Evolutionary conservation across 2,797 vertebrate genomes (phyloP).

Genomic region (Lepidocolaptes lacrymiger): DNA sequence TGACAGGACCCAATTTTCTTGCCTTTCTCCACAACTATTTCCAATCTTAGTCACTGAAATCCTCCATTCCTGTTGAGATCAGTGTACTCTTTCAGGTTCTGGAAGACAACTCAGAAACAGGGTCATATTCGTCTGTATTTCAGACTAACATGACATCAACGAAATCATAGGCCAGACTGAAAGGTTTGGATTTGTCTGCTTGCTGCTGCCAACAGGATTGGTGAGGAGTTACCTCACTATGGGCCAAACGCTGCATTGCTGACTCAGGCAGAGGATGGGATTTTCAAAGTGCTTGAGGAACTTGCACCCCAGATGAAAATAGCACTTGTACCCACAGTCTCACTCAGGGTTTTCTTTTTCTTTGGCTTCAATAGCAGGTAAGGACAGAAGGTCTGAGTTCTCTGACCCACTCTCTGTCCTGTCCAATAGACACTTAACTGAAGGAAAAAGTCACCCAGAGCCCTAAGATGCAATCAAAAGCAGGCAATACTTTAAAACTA

Average conservation of each 20-base stretch:
- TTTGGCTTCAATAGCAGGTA: neutral
- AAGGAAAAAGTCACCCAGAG: neutral
- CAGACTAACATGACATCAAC: constrained; percentile 28
- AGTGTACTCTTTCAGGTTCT: neutral
- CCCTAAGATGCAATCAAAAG: neutral
- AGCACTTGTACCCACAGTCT: neutral
- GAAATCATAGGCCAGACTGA: constrained; percentile 19
- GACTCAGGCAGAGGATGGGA: neutral
- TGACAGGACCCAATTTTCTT: neutral
- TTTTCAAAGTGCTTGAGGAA: neutral
- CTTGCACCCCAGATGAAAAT: neutral
- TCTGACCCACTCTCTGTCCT: neutral
- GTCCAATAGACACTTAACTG: neutral
- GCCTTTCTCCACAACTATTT: neutral
- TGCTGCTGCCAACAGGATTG: neutral
- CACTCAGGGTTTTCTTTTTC: neutral
- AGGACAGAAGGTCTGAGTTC: neutral
- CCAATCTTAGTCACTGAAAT: neutral
- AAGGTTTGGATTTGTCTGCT: neutral
- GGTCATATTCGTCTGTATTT: neutral
- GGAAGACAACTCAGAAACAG: neutral
- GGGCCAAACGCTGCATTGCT: neutral
- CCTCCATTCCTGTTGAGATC: neutral
- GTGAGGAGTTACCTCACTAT: neutral
- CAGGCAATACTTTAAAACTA: neutral